These are phyloP conservation scores for Ceuthmochares aereus DNA, from an alignment of 2,113 vertebrate genomes.

Conservation along the genomic window DNA sequence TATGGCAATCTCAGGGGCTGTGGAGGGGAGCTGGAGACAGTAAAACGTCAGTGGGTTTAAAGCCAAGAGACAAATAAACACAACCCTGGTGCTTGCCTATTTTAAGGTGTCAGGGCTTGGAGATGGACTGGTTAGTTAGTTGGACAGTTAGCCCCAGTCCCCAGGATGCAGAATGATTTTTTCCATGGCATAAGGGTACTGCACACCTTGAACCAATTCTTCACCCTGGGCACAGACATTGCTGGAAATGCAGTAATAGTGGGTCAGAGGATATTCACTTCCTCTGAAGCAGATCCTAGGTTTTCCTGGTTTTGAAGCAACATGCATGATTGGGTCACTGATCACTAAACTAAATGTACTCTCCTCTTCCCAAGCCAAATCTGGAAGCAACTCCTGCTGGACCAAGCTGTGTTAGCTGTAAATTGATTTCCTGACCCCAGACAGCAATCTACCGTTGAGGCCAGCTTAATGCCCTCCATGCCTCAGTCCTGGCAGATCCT, in stretches of 20 bases:
- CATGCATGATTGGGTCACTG: not conserved
- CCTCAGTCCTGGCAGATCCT: not conserved
- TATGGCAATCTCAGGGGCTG: not conserved
- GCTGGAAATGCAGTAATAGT: not conserved
- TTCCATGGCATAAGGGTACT: rapidly evolving
- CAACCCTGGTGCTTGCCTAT: not conserved
- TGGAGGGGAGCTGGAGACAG: not conserved
- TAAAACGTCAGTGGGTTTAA: not conserved
- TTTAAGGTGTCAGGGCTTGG: not conserved
- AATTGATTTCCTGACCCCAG: not conserved
- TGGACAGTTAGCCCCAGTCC: not conserved
- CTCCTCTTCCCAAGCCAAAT: not conserved
- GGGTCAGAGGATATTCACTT: not conserved
- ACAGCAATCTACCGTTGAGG: not conserved
- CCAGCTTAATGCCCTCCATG: not conserved
- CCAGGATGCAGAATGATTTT: not conserved
- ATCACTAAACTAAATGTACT: not conserved
- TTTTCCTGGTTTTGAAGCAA: not conserved
- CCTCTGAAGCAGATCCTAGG: not conserved
- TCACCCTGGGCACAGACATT: not conserved
- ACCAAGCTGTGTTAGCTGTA: not conserved
- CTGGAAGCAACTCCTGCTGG: not conserved
- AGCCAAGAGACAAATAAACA: not conserved
- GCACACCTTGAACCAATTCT: not conserved
- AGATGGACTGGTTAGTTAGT: not conserved